phyloP scores from a whole-genome alignment of 2,888 invertebrate species.

The Erebia ligea region DNA sequence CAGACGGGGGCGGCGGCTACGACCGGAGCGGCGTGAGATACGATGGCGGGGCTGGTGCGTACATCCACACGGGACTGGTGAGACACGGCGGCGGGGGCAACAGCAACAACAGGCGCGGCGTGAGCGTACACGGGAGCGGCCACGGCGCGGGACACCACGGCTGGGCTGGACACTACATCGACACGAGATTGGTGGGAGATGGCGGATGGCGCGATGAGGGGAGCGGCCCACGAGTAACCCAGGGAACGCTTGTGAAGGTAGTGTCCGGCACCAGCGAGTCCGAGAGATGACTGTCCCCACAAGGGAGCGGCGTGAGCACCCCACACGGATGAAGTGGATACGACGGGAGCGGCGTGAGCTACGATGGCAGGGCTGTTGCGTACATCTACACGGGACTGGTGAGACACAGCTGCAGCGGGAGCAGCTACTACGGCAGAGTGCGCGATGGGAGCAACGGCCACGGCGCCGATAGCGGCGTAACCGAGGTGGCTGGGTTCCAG shows the following conservation, averaged over 20 bases:
- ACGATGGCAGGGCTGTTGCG: slow-evolving; percentile 48
- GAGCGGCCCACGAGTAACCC: slow-evolving; percentile 51
- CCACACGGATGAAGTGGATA: slow-evolving; percentile 38
- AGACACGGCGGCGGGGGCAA: slow-evolving; percentile 49
- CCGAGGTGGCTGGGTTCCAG: slow-evolving; percentile 59
- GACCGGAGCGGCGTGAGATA: slow-evolving; percentile 52
- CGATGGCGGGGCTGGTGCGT: slow-evolving; percentile 48
- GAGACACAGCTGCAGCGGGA: slow-evolving; percentile 52
- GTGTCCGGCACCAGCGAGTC: slow-evolving; percentile 45
- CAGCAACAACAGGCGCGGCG: slow-evolving; percentile 52
- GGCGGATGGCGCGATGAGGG: slow-evolving; percentile 63
- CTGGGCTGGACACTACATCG: slow-evolving; percentile 53
- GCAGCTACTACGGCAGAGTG: slow-evolving; percentile 52
- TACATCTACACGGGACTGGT: slow-evolving; percentile 65
- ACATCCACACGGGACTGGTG: slow-evolving; percentile 67
- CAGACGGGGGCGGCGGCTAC: slow-evolving; percentile 38
- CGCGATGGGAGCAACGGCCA: slow-evolving; percentile 45
- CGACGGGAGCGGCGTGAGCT: slow-evolving; percentile 52
- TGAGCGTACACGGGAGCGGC: slow-evolving; percentile 44
- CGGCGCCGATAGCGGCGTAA: slow-evolving; percentile 42
- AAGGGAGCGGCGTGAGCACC: slow-evolving; percentile 35
- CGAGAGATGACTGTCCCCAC: slow-evolving; percentile 30
- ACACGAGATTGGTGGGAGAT: slow-evolving; percentile 63
- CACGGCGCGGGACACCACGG: slow-evolving; percentile 41
- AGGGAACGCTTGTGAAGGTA: slow-evolving; percentile 50